A percentile compares a stretch with the other conserved stretches of the same genome.
phyloP scores from a whole-genome alignment of 2,113 vertebrate genomes.

The Pluvianellus socialis region DNA sequence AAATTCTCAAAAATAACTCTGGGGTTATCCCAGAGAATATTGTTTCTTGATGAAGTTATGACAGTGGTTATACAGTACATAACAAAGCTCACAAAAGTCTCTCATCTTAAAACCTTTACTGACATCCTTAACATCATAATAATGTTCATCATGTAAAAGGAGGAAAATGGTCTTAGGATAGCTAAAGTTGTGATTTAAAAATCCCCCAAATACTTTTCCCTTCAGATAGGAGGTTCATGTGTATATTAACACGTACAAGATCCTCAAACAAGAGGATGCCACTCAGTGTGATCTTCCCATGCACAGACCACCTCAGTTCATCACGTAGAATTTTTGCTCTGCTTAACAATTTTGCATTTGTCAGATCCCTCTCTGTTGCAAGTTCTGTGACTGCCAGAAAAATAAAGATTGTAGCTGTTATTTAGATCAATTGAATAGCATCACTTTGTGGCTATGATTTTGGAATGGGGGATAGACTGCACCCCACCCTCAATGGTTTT shows the following conservation, averaged over 20 bases:
- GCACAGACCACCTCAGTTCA: neutral
- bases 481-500: neutral
- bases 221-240: neutral
- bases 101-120: neutral
- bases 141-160: too few relatives aligned
- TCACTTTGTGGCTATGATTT: rapidly evolving
- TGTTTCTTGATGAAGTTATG: neutral
- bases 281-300: neutral
- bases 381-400: neutral
- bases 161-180: neutral
- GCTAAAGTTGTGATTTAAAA: neutral
- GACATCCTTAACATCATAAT: neutral
- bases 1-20: neutral
- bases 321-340: neutral
- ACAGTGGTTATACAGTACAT: neutral
- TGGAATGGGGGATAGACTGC: rapidly evolving
- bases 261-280: neutral
- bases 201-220: neutral
- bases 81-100: neutral
- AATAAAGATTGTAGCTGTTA: neutral
- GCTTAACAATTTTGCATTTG: neutral
- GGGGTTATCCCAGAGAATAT: neutral
- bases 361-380: neutral
- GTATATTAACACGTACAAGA: neutral
- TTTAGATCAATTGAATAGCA: neutral